phyloP scores from a whole-genome alignment of 2,113 vertebrate genomes.

The Aix galericulata region DNA sequence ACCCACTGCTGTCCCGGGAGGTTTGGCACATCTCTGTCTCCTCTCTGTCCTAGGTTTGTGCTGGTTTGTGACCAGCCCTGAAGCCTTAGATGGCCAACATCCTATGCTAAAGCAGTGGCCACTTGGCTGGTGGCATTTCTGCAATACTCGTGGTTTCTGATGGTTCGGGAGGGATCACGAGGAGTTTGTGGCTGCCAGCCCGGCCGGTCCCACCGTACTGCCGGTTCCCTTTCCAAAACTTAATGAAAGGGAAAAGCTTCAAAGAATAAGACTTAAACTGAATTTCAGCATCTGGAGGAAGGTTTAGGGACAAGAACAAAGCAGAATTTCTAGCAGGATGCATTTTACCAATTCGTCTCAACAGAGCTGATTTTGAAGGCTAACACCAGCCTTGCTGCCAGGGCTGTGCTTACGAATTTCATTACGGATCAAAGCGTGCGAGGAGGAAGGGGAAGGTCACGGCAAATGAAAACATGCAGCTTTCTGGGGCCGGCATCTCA shows the following conservation, averaged over 20 bases:
- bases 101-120: accelerated
- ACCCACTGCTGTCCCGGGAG: too few relatives aligned
- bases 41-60: accelerated
- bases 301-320: not conserved
- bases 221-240: accelerated
- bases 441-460: not conserved
- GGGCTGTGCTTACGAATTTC: not conserved
- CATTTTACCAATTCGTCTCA: accelerated
- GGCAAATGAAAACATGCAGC: accelerated
- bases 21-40: not conserved
- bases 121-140: accelerated
- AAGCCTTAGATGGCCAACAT: accelerated
- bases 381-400: not conserved
- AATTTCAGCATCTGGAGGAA: not conserved
- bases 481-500: not conserved
- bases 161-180: not conserved
- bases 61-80: accelerated
- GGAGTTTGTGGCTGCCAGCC: not conserved
- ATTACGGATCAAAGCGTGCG: accelerated
- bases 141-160: accelerated
- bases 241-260: not conserved
- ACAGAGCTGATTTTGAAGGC: not conserved
- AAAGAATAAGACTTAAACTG: accelerated
- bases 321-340: not conserved
- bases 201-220: accelerated